Base-by-base conservation (phyloP, 2,113 vertebrate genomes). In the Poecile atricapillus region DNA sequence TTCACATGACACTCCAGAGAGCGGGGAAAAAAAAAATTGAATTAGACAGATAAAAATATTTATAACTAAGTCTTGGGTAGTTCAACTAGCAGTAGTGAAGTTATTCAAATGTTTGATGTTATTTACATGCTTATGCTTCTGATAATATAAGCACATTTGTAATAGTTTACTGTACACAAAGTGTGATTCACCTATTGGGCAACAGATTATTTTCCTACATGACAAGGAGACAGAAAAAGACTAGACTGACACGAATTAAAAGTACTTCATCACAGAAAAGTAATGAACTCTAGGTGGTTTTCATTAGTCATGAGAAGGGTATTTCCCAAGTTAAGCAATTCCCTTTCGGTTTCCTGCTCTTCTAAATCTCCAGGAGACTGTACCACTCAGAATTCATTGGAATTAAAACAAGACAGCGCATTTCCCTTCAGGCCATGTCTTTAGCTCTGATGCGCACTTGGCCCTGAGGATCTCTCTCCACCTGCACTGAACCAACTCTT, bases 21-120 rank as follows among this genome's bases (percentile, higher is more conserved):
- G n/a, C n/a, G n/a, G 4, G 2, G 5, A 30, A 4, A 25, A 70
- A 11, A 27, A 22, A 18, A 3, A 0, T 56, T 56, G 1, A 55
- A n/a, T 63, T 63, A 50, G 8, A 18, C 10, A 75, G 37, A 53
- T 59, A 55, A 75, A 75, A 74, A 47, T 56, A 59, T 70, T 80
- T 74, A 12, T 50, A 74, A 52, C 24, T 47, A 52, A 68, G 7
- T 62, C 37, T 77, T 67, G 27, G 5, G 8, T 56, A 60, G 27
- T 67, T 84, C 55, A 81, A 10, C 23, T 52, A 63, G 13, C 39
- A 75, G 39, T 35, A 56, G 11, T 43, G 41, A 50, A 68, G 41
- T 55, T 79, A 44, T n/a, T 83, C 3, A 56, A 46, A 76, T 37
- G 12, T 12, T 60, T 68, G 30, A 60, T 41, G n/a, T 35, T 78